Conservation (phyloP, 2,113 vertebrate species). For the Naja naja region DNA sequence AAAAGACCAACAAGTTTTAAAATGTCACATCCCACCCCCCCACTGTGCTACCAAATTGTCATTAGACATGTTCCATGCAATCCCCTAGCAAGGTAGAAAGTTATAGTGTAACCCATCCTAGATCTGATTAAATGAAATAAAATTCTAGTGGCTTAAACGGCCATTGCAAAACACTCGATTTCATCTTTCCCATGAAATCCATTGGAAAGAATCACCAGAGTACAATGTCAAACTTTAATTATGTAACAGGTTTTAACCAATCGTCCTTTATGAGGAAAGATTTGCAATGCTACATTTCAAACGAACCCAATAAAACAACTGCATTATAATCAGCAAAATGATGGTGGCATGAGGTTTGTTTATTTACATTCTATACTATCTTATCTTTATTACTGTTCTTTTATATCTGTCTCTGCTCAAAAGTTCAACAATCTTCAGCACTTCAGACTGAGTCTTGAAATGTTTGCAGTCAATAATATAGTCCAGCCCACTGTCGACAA, state of each 20-base stretch:
- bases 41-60: neutral
- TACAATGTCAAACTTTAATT: conserved; percentile 8
- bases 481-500: conserved; percentile 46
- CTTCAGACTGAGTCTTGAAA: conserved; percentile 58
- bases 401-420: conserved; percentile 51
- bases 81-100: neutral
- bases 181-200: neutral
- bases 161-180: neutral
- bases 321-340: conserved; percentile 42
- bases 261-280: neutral
- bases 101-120: neutral
- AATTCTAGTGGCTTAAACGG: neutral
- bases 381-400: conserved; percentile 52
- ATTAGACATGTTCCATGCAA: neutral
- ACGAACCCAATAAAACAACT: conserved; percentile 27
- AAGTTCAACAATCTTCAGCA: conserved; percentile 49
- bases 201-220: neutral
- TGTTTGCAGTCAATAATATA: conserved; percentile 48
- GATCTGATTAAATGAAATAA: neutral
- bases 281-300: conserved; percentile 5
- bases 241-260: neutral
- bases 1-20: neutral
- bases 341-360: conserved; percentile 7
- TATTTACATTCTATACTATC: conserved; percentile 48
- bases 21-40: neutral